Evolutionary conservation across 53 echinoderm and acorn worm species (phyloP).

Genomic region (Holothuria leucospilota): DNA sequence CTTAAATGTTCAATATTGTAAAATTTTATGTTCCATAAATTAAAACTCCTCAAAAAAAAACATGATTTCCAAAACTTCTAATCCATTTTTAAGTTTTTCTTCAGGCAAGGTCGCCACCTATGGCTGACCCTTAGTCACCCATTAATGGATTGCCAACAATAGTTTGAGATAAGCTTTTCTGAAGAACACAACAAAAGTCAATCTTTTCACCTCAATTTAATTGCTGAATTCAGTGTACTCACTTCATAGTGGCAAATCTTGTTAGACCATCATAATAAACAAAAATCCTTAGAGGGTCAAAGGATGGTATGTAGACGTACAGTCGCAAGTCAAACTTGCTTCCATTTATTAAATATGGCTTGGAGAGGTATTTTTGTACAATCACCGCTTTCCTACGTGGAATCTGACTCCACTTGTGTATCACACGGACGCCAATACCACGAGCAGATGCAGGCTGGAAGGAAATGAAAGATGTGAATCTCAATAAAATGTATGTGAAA

Average conservation of each 20-base stretch:
- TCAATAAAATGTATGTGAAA: no score
- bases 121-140: no score
- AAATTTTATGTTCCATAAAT: no score
- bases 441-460: slow-evolving; percentile 94
- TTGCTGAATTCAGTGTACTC: slow-evolving; percentile 26
- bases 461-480: neutral
- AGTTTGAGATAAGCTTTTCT: no score
- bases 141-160: no score
- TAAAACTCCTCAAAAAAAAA: no score
- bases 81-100: no score
- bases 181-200: no score
- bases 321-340: slow-evolving; percentile 99
- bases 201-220: no score
- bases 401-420: slow-evolving; percentile 99
- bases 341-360: slow-evolving; percentile 97
- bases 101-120: no score
- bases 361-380: slow-evolving; percentile 93
- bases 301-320: slow-evolving; percentile 94
- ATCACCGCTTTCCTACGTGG: slow-evolving; percentile 88
- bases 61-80: no score
- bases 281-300: slow-evolving; percentile 89
- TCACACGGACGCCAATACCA: slow-evolving; percentile 90
- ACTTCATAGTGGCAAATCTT: slow-evolving; percentile 99
- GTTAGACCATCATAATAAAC: slow-evolving; percentile 90
- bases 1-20: no score